Evolutionary conservation across 1,140 invertebrate genomes (phyloP), one percentile per base, ranked within the genome.

Genomic region (Polypedilum pembai): DNA sequence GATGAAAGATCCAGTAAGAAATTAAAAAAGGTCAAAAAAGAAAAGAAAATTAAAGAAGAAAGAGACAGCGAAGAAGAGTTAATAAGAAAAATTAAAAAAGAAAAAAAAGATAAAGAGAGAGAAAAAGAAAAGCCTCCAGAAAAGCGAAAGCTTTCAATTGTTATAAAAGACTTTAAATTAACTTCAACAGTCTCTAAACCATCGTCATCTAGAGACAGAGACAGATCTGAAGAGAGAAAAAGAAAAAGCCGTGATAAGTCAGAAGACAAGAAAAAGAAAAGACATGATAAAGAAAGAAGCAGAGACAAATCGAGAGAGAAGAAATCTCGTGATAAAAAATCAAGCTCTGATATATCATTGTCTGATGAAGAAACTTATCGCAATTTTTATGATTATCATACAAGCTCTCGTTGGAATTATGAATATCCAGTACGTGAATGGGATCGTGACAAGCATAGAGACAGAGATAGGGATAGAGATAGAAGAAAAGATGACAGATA

Each of bases 221-320:
- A n/a, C 12, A 75, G 2, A 24, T 18, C 15, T 20, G 72, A 75
- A 15, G 21, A 40, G 18, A 20, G n/a, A 20, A 4, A 20, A 4
- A 7, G n/a, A 18, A 66, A 63, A 15, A 18, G 15, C 7, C 41
- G 45, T 8, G 45, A 74, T 7, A 69, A 66, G 18, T 4, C 7
- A 24, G 24, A 79, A 8, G 80, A 80, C 65, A 80, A 82, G 73
- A 77, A 84, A n/a, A 84, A 84, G 72, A 83, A 84, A 74, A 84
- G 84, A 75, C 76, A 78, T 33, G 84, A 84, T 78, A 3, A 73
- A 10, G 74, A 82, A 80, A 75, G 85, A 84, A 80, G 85, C 84
- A 78, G 82, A 86, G 76, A 88, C 89, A 76, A 88, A 89, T 78
- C 84, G 76, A 86, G 86, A 82, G 86, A 89, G 82, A 87, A 89